Conservation (phyloP, 2,797 vertebrate species). For the Phaenicophaeus curvirostris region DNA sequence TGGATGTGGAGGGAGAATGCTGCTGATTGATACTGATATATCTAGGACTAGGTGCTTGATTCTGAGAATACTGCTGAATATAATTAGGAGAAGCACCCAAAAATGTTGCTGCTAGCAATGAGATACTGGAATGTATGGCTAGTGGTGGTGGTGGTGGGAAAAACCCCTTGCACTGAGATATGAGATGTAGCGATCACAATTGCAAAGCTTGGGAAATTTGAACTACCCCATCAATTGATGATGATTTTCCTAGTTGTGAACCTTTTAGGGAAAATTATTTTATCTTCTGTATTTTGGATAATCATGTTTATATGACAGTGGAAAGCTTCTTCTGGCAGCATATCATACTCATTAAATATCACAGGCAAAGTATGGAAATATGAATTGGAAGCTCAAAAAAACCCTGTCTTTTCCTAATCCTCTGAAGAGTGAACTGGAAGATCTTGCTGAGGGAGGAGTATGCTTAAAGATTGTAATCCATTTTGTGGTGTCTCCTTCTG, state of each 20-base stretch:
- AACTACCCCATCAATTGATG: not conserved
- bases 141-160: accelerated
- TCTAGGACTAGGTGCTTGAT: not conserved
- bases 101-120: not conserved
- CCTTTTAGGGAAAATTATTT: not conserved
- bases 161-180: not conserved
- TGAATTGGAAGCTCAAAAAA: not conserved
- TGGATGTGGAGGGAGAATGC: not conserved
- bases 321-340: not conserved
- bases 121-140: not conserved
- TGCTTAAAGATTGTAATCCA: not conserved
- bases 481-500: not conserved
- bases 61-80: not conserved
- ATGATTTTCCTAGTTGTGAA: not conserved
- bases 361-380: not conserved
- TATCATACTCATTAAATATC: not conserved
- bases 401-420: not conserved
- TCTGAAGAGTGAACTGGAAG: not conserved
- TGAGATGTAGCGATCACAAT: not conserved
- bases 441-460: not conserved
- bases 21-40: not conserved
- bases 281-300: not conserved
- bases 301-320: not conserved
- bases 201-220: not conserved
- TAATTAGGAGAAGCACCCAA: not conserved